A percentile compares a stretch with the other conserved stretches of the same genome.
Conservation (phyloP, 2,888 invertebrate species). For the Falcaria lacertinaria region DNA sequence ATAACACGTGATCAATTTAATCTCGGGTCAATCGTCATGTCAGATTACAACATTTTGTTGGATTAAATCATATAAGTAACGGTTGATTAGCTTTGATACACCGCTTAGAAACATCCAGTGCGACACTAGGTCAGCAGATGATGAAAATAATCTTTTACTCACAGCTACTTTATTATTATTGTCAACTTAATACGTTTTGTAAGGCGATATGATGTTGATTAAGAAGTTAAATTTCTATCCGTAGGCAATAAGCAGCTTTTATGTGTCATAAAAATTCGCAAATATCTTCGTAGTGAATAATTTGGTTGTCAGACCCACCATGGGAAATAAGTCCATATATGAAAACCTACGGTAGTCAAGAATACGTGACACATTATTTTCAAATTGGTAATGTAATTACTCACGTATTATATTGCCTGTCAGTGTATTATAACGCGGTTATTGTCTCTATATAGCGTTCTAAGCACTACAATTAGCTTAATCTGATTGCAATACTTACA, state of each 20-base stretch:
- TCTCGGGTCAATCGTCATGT: conserved; percentile 21
- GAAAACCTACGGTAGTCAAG: no score
- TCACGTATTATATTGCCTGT: no score
- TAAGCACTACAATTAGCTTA: no score
- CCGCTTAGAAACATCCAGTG: conserved; percentile 6
- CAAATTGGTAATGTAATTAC: no score
- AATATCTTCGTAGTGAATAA: no score
- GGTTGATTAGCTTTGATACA: conserved; percentile 25
- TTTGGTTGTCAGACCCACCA: no score
- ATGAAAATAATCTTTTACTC: neutral
- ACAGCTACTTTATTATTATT: neutral
- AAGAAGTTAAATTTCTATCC: neutral
- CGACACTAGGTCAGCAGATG: neutral
- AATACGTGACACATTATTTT: no score
- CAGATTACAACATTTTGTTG: conserved; percentile 36
- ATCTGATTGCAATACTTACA: no score
- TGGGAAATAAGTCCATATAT: no score
- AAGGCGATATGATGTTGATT: neutral
- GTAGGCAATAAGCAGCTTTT: neutral
- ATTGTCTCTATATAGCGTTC: no score
- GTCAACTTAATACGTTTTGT: neutral
- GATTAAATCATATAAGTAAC: conserved; percentile 41
- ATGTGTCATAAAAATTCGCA: no score
- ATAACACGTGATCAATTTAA: conserved; percentile 21
- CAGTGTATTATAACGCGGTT: no score